Conservation (phyloP, 2,113 vertebrate genomes). For the Ramphastos sulfuratus region DNA sequence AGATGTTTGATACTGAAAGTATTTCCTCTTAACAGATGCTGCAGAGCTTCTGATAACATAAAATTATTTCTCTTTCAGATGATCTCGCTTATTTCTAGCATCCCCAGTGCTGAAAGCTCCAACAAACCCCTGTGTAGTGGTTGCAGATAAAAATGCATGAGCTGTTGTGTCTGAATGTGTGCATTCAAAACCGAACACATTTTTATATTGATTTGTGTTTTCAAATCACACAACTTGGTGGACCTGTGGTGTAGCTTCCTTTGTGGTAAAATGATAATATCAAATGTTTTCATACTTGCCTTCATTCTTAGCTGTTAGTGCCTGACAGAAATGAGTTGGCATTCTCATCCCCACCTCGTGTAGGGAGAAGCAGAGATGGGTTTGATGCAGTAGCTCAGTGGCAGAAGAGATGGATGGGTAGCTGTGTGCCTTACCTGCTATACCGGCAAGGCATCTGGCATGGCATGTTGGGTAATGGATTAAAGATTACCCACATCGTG, state of each 20-base stretch:
- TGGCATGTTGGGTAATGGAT: too few relatives aligned
- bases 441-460: too few relatives aligned
- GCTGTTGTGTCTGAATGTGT: not conserved
- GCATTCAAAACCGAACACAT: not conserved
- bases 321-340: not conserved
- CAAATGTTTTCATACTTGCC: not conserved
- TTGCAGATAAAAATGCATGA: not conserved
- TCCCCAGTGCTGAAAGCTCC: not conserved
- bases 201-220: not conserved
- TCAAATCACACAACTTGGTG: not conserved
- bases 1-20: slow-evolving; percentile 27
- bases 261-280: not conserved
- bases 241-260: not conserved
- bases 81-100: not conserved
- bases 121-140: not conserved
- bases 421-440: not conserved
- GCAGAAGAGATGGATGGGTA: not conserved
- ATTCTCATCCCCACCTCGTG: not conserved
- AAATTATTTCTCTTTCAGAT: not conserved
- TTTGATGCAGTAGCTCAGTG: not conserved
- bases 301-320: not conserved
- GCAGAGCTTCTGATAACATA: not conserved
- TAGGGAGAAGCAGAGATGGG: not conserved
- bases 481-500: too few relatives aligned
- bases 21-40: slow-evolving; percentile 21